Conservation (phyloP, 2,113 vertebrate species). For the Chionomys nivalis region DNA sequence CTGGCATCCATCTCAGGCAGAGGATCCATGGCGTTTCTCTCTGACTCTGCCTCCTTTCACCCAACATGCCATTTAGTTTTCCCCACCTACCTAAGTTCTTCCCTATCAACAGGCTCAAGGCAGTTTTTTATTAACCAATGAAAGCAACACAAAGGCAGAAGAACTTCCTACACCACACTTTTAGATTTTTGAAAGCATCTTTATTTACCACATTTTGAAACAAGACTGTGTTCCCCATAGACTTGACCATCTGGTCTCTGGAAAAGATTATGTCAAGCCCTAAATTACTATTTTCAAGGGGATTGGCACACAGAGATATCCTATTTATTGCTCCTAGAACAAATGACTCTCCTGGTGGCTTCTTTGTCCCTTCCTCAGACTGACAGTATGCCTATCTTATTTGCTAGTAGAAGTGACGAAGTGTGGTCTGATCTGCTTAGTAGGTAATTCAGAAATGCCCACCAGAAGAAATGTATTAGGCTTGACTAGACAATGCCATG, state of each 20-base stretch:
- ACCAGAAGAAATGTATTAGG: background rate
- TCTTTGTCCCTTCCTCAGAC: background rate
- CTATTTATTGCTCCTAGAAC: background rate
- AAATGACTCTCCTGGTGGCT: background rate
- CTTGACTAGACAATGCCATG: background rate
- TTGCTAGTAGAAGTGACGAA: background rate
- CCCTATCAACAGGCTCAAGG: no score
- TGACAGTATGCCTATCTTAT: background rate
- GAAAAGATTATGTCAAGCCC: background rate
- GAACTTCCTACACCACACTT: background rate
- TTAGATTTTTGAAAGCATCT: background rate
- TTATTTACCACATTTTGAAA: background rate
- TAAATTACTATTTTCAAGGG: background rate
- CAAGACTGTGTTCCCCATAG: background rate
- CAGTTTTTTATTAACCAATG: no score
- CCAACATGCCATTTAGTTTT: no score
- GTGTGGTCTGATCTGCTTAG: background rate
- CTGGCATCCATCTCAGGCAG: no score
- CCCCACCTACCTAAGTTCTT: no score
- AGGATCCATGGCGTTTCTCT: no score
- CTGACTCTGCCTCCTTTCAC: no score
- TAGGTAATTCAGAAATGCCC: background rate
- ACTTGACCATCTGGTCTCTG: conserved; percentile 13
- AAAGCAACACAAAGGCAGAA: no score
- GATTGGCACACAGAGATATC: background rate